phyloP scores from a whole-genome alignment of 37 sponge, comb jelly and placozoan genomes.

The Hormiphora californensis region DNA sequence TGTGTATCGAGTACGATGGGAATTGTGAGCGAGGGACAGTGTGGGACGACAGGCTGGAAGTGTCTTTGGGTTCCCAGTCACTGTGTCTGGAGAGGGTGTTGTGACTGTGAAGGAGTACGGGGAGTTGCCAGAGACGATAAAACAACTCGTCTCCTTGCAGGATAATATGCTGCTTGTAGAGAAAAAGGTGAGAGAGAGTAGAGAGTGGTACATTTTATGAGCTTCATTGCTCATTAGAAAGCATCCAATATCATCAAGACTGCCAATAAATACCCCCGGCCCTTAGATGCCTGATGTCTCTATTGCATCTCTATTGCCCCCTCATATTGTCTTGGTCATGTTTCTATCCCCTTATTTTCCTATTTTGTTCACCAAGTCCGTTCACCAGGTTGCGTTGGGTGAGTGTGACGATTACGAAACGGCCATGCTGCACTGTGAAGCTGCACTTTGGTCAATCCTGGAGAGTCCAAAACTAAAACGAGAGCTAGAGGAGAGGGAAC shows the following conservation, averaged over 20 bases:
- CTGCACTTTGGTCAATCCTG: constrained; percentile 21
- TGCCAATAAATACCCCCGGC: no score
- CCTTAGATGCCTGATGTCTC: no score
- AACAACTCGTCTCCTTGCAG: not conserved
- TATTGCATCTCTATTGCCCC: no score
- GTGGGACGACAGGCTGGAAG: not conserved
- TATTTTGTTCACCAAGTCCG: no score
- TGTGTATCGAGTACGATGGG: not conserved
- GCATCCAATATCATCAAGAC: no score
- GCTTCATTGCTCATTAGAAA: no score
- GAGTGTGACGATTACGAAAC: constrained; percentile 44
- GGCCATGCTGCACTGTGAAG: not conserved
- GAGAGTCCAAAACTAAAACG: constrained; percentile 8
- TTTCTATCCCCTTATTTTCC: no score
- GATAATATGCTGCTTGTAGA: not conserved
- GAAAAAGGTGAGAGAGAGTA: constrained; percentile 37
- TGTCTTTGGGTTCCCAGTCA: constrained; percentile 22
- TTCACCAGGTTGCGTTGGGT: constrained; percentile 29
- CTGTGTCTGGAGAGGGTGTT: constrained; percentile 26
- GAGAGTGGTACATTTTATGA: no score
- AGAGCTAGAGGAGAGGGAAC: constrained; percentile 21
- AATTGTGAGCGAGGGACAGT: not conserved
- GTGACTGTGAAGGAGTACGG: not conserved
- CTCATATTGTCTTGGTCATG: no score
- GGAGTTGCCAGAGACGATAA: not conserved